Evolutionary conservation across 2,113 vertebrate species (phyloP).

Genomic region (Gymnarchus niloticus): DNA sequence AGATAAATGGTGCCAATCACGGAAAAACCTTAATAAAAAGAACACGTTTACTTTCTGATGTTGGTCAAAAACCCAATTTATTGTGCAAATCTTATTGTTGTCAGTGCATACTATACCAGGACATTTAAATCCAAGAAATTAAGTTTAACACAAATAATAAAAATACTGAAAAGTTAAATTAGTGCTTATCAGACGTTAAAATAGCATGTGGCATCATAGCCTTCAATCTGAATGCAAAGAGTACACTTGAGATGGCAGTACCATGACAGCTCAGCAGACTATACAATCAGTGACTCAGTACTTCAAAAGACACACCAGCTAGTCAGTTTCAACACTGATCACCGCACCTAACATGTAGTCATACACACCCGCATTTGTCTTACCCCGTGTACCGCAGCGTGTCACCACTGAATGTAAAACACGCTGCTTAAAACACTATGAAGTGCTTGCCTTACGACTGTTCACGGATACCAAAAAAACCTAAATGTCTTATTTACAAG

Average conservation of each 20-base stretch:
- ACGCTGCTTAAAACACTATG: neutral
- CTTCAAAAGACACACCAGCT: neutral
- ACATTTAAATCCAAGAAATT: neutral
- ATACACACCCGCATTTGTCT: neutral
- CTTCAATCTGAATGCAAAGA: neutral
- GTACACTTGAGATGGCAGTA: neutral
- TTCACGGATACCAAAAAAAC: neutral
- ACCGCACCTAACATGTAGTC: neutral
- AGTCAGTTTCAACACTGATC: neutral
- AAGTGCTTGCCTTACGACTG: neutral
- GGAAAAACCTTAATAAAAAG: neutral
- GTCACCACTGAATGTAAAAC: neutral
- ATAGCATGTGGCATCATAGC: neutral
- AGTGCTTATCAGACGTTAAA: neutral
- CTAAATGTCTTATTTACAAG: neutral
- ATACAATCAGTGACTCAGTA: neutral
- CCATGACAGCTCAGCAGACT: neutral
- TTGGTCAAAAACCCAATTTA: conserved; percentile 5
- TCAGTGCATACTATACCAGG: neutral
- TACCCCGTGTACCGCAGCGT: neutral
- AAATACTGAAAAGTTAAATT: neutral
- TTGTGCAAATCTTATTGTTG: neutral
- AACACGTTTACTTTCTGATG: neutral
- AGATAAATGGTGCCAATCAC: too few species aligned
- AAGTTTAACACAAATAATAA: neutral